Percentiles rank a stretch among this genome's conserved stretches.
Conservation (phyloP, 2,113 vertebrate species). For the Athene cunicularia region DNA sequence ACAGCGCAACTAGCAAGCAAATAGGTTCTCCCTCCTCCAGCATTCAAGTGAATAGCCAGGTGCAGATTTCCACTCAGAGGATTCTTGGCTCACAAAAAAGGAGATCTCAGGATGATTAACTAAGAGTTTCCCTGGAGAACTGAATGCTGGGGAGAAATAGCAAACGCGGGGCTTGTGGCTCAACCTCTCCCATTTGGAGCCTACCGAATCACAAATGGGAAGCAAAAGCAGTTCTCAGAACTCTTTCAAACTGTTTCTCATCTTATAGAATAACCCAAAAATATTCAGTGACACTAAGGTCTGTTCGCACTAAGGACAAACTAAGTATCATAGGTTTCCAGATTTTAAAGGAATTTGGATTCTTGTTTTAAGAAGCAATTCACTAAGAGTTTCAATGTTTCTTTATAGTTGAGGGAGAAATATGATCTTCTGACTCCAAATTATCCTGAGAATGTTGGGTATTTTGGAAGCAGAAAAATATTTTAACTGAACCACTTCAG, state of each 20-base stretch:
- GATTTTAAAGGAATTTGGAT: neutral
- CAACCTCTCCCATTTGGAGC: neutral
- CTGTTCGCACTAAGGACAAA: neutral
- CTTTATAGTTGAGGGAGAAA: neutral
- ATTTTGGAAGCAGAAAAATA: conserved; percentile 5
- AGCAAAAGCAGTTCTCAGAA: neutral
- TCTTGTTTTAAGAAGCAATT: neutral
- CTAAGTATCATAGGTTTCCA: neutral
- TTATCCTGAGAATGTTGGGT: neutral
- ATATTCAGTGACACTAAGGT: neutral
- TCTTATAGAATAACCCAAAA: neutral
- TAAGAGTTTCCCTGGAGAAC: neutral
- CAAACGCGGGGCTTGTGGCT: neutral
- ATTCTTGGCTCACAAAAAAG: neutral
- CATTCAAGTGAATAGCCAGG: neutral
- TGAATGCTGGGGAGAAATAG: neutral
- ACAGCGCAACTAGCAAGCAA: neutral
- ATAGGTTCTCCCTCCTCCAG: neutral
- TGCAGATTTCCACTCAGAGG: neutral
- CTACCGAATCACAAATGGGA: neutral
- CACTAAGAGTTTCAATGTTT: neutral
- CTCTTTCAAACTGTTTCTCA: neutral
- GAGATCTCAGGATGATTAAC: neutral
- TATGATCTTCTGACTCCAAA: neutral
- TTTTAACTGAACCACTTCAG: neutral